Evolutionary conservation across 2,797 vertebrate genomes (phyloP).

Genomic region (Antennarius maculatus): DNA sequence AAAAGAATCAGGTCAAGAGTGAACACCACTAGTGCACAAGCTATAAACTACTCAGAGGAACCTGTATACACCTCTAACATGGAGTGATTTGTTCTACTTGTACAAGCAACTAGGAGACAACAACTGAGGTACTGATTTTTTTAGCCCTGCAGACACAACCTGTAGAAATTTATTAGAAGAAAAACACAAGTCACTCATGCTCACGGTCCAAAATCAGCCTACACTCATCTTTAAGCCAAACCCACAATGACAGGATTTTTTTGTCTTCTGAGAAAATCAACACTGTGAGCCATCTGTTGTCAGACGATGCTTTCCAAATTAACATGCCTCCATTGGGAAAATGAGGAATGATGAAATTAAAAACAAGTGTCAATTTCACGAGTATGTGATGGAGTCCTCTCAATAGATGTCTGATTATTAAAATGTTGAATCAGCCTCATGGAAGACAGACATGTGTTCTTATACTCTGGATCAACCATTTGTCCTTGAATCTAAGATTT

Average conservation of each 20-base stretch:
- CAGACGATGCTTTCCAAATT: slow-evolving; percentile 54
- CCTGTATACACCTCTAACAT: neutral
- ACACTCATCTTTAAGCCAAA: slow-evolving; percentile 40
- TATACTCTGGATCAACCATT: slow-evolving; percentile 26
- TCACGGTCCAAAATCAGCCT: slow-evolving; percentile 40
- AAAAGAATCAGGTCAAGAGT: neutral
- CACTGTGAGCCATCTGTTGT: slow-evolving; percentile 63
- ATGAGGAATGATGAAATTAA: slow-evolving; percentile 56
- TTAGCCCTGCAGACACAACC: slow-evolving; percentile 78
- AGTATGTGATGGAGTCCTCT: slow-evolving; percentile 40
- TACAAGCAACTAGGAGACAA: slow-evolving; percentile 85
- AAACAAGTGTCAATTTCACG: slow-evolving; percentile 61
- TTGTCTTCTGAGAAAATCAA: slow-evolving; percentile 52
- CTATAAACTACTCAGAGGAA: neutral
- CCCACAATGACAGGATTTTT: slow-evolving; percentile 36
- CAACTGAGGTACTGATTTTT: slow-evolving; percentile 85
- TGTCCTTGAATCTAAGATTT: slow-evolving; percentile 27
- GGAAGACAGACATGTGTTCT: slow-evolving; percentile 31
- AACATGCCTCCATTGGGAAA: slow-evolving; percentile 46
- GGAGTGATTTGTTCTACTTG: slow-evolving; percentile 80
- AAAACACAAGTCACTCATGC: slow-evolving; percentile 39
- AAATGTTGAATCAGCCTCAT: slow-evolving; percentile 46
- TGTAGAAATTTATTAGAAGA: slow-evolving; percentile 50
- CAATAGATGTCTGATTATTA: slow-evolving; percentile 56
- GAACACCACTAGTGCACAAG: neutral